Conservation (phyloP, 2,113 vertebrate genomes). For the Jaculus jaculus region DNA sequence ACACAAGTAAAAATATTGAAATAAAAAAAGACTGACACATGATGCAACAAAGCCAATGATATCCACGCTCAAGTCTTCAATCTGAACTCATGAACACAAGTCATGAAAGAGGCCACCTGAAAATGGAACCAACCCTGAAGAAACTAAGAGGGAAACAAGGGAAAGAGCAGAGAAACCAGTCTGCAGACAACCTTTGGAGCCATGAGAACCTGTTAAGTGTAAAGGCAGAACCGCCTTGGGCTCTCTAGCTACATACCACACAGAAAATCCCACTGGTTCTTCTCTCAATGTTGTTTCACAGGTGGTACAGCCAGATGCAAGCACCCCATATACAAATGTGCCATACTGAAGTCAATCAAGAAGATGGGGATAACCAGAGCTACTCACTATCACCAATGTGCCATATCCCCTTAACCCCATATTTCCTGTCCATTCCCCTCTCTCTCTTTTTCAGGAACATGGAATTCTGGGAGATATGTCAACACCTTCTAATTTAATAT, state of each 20-base stretch:
- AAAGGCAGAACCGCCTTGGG: neutral
- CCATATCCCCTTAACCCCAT: neutral
- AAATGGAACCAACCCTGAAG: neutral
- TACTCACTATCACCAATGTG: neutral
- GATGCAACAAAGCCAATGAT: slow-evolving; percentile 34
- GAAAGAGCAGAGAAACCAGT: neutral
- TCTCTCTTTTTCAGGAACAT: neutral
- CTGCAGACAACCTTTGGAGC: neutral
- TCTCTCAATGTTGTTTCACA: neutral
- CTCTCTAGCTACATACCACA: neutral
- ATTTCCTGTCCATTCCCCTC: neutral
- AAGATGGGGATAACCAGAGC: neutral
- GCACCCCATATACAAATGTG: neutral
- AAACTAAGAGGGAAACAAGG: neutral
- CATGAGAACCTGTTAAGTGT: neutral
- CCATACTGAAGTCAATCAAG: neutral
- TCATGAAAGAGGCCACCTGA: neutral
- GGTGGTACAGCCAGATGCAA: neutral
- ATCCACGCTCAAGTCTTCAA: neutral
- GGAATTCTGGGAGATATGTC: neutral
- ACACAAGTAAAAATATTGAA: too few relatives aligned
- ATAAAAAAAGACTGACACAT: neutral
- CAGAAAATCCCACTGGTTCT: neutral
- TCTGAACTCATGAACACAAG: slow-evolving; percentile 13
- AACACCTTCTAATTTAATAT: slow-evolving; percentile 21